These are phyloP conservation scores for Neoascia interrupta DNA, from an alignment of 2,888 invertebrate species.

Conservation along the genomic window DNA sequence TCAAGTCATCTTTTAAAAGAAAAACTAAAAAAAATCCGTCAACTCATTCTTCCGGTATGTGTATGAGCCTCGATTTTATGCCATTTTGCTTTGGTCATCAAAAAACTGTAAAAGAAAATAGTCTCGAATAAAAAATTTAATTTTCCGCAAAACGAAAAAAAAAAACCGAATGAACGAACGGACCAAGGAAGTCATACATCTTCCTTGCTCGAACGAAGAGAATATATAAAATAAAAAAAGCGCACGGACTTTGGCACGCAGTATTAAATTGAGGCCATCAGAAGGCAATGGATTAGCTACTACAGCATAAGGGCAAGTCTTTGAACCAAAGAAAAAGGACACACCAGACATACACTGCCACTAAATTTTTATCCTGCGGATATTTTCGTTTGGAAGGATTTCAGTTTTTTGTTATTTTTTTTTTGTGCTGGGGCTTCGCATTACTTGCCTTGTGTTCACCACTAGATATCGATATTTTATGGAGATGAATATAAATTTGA, in stretches of 20 bases:
- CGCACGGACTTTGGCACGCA: conserved; percentile 46
- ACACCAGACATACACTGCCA: conserved; percentile 36
- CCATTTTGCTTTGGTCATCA: conserved; percentile 59
- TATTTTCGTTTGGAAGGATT: conserved; percentile 60
- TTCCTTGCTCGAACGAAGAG: conserved; percentile 13
- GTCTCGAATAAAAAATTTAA: conserved; percentile 51
- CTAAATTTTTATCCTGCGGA: conserved; percentile 55
- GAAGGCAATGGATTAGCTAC: conserved; percentile 53
- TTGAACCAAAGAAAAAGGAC: conserved; percentile 34
- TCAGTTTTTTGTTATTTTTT: conserved; percentile 4
- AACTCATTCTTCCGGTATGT: neutral
- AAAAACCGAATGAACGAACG: neutral
- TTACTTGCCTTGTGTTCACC: conserved; percentile 15
- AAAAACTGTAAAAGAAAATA: conserved; percentile 46
- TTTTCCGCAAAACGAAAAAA: conserved; percentile 42
- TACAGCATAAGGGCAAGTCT: conserved; percentile 30
- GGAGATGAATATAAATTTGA: conserved; percentile 61
- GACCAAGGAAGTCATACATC: conserved; percentile 29
- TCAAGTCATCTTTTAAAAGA: neutral
- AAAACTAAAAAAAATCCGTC: neutral
- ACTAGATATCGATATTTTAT: conserved; percentile 60
- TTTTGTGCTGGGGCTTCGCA: neutral
- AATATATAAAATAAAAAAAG: conserved; percentile 4
- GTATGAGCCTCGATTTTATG: conserved; percentile 24
- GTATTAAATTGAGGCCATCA: conserved; percentile 51